Conservation (phyloP, 2,797 vertebrate genomes). For the Acridotheres tristis region DNA sequence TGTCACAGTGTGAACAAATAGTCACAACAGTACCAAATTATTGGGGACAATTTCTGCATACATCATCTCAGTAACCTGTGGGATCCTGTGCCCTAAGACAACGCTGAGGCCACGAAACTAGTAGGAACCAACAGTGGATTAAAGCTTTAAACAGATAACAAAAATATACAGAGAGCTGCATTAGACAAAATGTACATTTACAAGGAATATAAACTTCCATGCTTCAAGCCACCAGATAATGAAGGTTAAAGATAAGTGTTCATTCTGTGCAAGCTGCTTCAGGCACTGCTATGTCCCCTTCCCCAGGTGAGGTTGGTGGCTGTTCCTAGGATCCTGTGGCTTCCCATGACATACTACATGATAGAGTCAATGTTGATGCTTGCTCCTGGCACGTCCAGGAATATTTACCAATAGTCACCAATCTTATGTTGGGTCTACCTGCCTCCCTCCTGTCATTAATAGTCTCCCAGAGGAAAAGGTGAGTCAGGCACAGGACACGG, state of each 20-base stretch:
- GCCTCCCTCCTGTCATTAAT: rapidly evolving
- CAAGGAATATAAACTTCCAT: not conserved
- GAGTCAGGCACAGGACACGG: rapidly evolving
- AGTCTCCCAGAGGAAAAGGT: not conserved
- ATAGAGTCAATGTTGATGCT: not conserved
- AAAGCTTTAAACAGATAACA: not conserved
- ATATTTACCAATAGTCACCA: not conserved
- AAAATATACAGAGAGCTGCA: not conserved
- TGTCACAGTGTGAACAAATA: not conserved
- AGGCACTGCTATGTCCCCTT: not conserved
- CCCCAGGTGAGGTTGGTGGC: not conserved
- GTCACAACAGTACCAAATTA: not conserved
- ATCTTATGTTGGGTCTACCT: rapidly evolving
- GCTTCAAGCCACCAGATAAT: not conserved
- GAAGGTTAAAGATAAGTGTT: not conserved
- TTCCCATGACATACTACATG: not conserved
- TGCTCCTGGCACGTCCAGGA: rapidly evolving
- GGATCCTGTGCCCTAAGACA: not conserved
- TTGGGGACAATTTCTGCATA: not conserved
- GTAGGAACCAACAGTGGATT: not conserved
- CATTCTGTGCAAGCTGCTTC: not conserved
- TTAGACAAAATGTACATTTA: not conserved
- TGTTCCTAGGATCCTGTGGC: not conserved
- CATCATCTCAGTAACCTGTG: not conserved
- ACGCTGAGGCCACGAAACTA: not conserved